These are phyloP conservation scores for Penaeus japonicus DNA, from an alignment of 1,140 invertebrate genomes.

Conservation along the genomic window DNA sequence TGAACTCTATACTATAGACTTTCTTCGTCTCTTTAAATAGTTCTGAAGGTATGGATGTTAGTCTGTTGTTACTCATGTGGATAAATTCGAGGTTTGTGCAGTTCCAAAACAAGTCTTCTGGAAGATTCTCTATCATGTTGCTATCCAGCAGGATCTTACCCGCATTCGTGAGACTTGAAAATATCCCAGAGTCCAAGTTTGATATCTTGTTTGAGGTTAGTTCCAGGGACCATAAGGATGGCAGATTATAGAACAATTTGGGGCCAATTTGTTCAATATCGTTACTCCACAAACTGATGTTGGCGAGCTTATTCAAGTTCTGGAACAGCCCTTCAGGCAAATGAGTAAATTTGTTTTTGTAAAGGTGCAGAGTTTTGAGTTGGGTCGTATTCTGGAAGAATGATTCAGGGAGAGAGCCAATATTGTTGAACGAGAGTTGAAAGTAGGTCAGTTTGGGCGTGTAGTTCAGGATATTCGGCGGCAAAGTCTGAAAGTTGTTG, in stretches of 20 bases:
- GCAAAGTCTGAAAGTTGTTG: slow-evolving; percentile 68
- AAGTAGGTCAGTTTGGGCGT: slow-evolving; percentile 69
- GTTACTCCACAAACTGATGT: slow-evolving; percentile 40
- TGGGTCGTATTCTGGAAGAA: slow-evolving; percentile 70
- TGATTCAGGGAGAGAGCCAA: slow-evolving; percentile 68
- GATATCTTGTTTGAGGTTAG: slow-evolving; percentile 11
- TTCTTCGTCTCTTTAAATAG: slow-evolving; percentile 39
- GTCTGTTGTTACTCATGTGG: slow-evolving; percentile 16
- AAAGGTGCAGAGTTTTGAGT: slow-evolving; percentile 70
- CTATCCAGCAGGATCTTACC: slow-evolving; percentile 61
- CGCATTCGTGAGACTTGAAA: slow-evolving; percentile 7
- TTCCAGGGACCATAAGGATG: slow-evolving; percentile 63
- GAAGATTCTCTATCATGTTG: slow-evolving; percentile 67
- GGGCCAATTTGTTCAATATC: slow-evolving; percentile 18
- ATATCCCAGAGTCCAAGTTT: background rate
- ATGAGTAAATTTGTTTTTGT: slow-evolving; percentile 69
- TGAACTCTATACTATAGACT: slow-evolving; percentile 13
- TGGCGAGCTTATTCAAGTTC: slow-evolving; percentile 67
- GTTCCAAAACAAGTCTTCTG: slow-evolving; percentile 70
- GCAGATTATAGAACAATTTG: slow-evolving; percentile 29
- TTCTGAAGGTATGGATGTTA: slow-evolving; percentile 11
- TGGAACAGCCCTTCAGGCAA: slow-evolving; percentile 71
- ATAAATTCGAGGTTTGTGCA: slow-evolving; percentile 66
- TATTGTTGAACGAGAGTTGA: slow-evolving; percentile 71
- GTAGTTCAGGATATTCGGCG: slow-evolving; percentile 67